Evolutionary conservation across 2,888 invertebrate species (phyloP).

Genomic region (Cartodere bifasciata): DNA sequence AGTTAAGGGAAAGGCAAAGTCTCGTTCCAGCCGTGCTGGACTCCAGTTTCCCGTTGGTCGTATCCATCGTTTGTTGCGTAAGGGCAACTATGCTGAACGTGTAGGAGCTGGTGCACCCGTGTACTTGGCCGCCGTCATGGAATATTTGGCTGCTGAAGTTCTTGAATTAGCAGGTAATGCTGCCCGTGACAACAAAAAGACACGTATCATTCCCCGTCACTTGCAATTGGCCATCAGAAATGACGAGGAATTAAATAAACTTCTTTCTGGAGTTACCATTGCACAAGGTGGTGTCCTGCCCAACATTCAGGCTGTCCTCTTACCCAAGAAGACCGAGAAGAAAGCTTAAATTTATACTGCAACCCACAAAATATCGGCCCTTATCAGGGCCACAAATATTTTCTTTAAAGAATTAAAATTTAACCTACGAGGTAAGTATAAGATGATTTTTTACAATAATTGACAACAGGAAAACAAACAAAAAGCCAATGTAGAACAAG

Average conservation of each 20-base stretch:
- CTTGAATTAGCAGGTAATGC: conserved; percentile 55
- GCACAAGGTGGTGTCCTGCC: conserved; percentile 78
- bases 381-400: no score
- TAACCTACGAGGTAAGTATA: no score
- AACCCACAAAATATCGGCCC: no score
- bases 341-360: no score
- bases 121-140: conserved; percentile 47
- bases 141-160: conserved; percentile 58
- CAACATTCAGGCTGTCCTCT: conserved; percentile 59
- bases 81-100: conserved; percentile 49
- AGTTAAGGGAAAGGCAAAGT: conserved; percentile 35
- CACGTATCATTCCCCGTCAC: conserved; percentile 64
- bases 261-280: conserved; percentile 67
- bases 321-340: conserved; percentile 65
- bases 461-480: no score
- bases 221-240: conserved; percentile 67
- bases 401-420: no score
- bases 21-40: conserved; percentile 44
- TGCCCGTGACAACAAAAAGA: conserved; percentile 55
- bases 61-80: conserved; percentile 45
- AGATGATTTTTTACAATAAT: no score
- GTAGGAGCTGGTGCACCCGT: conserved; percentile 44
- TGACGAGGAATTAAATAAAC: conserved; percentile 69
- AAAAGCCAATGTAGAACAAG: no score
- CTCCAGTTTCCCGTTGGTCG: conserved; percentile 48